Evolutionary conservation across 2,113 vertebrate genomes (phyloP).

Genomic region (Sinocyclocheilus anshuiensis): DNA sequence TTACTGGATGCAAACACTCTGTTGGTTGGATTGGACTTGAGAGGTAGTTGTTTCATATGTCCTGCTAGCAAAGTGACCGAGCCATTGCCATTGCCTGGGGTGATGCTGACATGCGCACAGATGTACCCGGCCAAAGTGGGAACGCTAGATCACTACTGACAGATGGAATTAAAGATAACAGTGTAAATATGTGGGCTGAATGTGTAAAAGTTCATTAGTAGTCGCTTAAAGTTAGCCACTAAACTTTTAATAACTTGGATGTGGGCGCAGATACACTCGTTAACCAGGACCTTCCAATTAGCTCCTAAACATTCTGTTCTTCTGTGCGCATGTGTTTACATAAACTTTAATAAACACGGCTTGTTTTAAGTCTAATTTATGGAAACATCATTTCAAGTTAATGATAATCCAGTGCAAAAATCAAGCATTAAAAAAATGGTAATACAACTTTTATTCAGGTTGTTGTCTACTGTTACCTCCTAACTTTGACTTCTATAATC

Average conservation of each 20-base stretch:
- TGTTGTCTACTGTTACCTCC: neutral
- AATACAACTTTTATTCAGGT: neutral
- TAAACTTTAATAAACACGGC: slow-evolving; percentile 1
- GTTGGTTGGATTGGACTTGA: slow-evolving; percentile 3
- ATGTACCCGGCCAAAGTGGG: neutral
- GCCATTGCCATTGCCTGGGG: neutral
- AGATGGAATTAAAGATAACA: slow-evolving; percentile 8
- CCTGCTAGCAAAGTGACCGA: slow-evolving; percentile 26
- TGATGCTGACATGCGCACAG: slow-evolving; percentile 18
- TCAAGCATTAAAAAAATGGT: neutral
- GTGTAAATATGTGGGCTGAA: slow-evolving; percentile 17
- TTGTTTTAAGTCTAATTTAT: slow-evolving; percentile 12
- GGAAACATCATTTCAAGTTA: neutral
- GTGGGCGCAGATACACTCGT: neutral
- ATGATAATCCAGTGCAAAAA: neutral
- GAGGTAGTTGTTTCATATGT: slow-evolving; percentile 22
- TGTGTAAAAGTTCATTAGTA: slow-evolving; percentile 26
- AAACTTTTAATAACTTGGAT: slow-evolving; percentile 37
- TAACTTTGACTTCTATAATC: slow-evolving; percentile 17
- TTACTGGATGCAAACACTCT: neutral
- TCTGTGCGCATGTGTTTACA: slow-evolving; percentile 20
- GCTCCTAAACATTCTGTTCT: neutral
- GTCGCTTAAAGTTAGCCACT: neutral
- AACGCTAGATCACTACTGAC: neutral
- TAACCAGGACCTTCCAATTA: slow-evolving; percentile 28